These are phyloP conservation scores for Patella depressa DNA, from an alignment of 2,888 invertebrate species.

Conservation along the genomic window DNA sequence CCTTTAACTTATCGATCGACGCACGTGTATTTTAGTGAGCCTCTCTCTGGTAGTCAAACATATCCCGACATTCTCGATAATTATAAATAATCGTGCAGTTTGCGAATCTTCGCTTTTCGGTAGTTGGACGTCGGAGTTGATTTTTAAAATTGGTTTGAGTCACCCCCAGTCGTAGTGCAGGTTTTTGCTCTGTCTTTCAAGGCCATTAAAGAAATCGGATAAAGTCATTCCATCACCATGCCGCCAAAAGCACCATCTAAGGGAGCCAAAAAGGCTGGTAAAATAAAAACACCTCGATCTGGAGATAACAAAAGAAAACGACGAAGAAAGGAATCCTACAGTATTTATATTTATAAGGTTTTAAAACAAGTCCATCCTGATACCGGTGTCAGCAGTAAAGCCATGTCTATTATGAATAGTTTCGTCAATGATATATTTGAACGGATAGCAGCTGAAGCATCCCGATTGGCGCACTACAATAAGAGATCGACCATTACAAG, in stretches of 20 bases:
- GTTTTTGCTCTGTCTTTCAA: too few species aligned
- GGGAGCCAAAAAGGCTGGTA: constrained; percentile 50
- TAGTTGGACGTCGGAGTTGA: too few species aligned
- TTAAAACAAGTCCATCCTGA: constrained; percentile 64
- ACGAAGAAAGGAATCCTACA: constrained; percentile 53
- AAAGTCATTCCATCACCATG: neutral
- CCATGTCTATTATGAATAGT: constrained; percentile 48
- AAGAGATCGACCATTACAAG: constrained; percentile 74
- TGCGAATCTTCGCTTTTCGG: too few species aligned
- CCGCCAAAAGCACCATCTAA: constrained; percentile 38
- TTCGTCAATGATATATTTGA: constrained; percentile 66
- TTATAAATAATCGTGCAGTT: too few species aligned
- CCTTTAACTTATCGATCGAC: too few species aligned
- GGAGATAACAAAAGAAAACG: constrained; percentile 45
- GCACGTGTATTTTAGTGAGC: too few species aligned
- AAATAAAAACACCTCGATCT: constrained; percentile 38
- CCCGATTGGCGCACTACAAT: constrained; percentile 51
- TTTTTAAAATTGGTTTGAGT: too few species aligned
- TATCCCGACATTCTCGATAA: too few species aligned
- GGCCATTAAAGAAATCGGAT: too few species aligned
- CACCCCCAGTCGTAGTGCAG: too few species aligned
- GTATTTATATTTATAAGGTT: constrained; percentile 56
- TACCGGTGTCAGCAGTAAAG: constrained; percentile 60
- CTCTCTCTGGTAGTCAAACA: too few species aligned
- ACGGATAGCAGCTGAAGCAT: constrained; percentile 56